These are phyloP conservation scores for Trichonephila clavipes DNA, from an alignment of 1,140 invertebrate genomes.

Conservation along the genomic window DNA sequence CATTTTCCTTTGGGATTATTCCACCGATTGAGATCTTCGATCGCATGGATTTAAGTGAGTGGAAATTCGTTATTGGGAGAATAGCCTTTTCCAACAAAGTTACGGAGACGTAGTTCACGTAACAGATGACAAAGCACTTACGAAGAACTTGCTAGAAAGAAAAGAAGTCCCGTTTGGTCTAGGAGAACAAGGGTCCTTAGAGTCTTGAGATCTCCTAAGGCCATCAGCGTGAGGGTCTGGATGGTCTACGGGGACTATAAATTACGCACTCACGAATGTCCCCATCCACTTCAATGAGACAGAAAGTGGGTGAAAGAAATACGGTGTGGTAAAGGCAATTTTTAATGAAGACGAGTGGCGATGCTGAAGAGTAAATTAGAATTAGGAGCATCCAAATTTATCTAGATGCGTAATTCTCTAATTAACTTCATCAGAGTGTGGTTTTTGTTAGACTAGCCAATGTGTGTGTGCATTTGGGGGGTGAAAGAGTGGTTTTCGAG, in stretches of 20 bases:
- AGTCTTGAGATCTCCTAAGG: slow-evolving; percentile 58
- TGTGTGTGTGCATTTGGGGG: too few relatives aligned
- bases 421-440: neutral
- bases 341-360: slow-evolving; percentile 71
- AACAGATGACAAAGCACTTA: slow-evolving; percentile 66
- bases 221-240: slow-evolving; percentile 50
- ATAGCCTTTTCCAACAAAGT: neutral
- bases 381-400: slow-evolving; percentile 42
- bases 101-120: neutral
- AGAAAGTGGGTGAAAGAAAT: slow-evolving; percentile 67
- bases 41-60: neutral
- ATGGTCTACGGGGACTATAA: slow-evolving; percentile 66
- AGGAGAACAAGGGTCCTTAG: slow-evolving; percentile 63
- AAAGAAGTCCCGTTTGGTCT: slow-evolving; percentile 31
- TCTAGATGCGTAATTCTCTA: slow-evolving; percentile 2
- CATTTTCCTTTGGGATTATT: neutral
- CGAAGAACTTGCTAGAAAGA: neutral
- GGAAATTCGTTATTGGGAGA: slow-evolving; percentile 11
- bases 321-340: slow-evolving; percentile 70
- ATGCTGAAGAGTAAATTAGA: slow-evolving; percentile 43
- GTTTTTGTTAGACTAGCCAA: too few relatives aligned
- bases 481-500: too few relatives aligned
- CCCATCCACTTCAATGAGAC: slow-evolving; percentile 64
- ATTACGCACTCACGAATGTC: slow-evolving; percentile 65
- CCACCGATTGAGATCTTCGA: neutral